phyloP scores from a whole-genome alignment of 2,797 vertebrate genomes.

The Danio jaintianensis region DNA sequence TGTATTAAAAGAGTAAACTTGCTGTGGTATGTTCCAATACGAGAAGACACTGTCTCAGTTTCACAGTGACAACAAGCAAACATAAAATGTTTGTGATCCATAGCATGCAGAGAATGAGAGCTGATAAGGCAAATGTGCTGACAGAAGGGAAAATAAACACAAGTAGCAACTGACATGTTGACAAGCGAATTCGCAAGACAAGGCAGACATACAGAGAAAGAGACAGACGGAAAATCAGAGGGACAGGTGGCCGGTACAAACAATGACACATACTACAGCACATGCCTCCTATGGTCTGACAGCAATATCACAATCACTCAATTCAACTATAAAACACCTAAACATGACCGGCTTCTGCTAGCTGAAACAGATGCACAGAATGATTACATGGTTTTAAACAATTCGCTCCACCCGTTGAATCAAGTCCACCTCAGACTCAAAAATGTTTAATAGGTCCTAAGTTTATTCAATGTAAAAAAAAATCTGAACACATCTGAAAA shows the following conservation, averaged over 20 bases:
- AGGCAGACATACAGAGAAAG: slow-evolving; percentile 26
- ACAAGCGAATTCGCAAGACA: slow-evolving; percentile 15
- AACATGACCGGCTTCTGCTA: neutral
- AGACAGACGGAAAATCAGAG: slow-evolving; percentile 9
- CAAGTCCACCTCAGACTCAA: neutral
- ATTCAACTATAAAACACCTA: neutral
- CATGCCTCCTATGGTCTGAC: slow-evolving; percentile 24
- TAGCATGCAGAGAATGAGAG: neutral
- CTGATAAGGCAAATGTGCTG: slow-evolving; percentile 18
- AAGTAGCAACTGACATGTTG: slow-evolving; percentile 8
- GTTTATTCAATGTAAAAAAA: neutral
- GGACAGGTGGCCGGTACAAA: slow-evolving; percentile 14
- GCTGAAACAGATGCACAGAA: neutral
- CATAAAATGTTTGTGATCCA: neutral
- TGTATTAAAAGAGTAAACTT: neutral
- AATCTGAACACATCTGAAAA: too few relatives aligned
- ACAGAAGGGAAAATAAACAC: slow-evolving; percentile 26
- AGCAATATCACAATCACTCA: slow-evolving; percentile 21
- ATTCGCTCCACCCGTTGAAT: neutral
- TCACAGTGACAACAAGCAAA: neutral
- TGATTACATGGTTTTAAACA: neutral
- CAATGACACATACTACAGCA: slow-evolving; percentile 1
- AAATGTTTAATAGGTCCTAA: neutral
- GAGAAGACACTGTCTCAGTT: slow-evolving; percentile 7
- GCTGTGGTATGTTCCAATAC: slow-evolving; percentile 1